Evolutionary conservation across 2,888 invertebrate species (phyloP).

Genomic region (Morpho achilles): DNA sequence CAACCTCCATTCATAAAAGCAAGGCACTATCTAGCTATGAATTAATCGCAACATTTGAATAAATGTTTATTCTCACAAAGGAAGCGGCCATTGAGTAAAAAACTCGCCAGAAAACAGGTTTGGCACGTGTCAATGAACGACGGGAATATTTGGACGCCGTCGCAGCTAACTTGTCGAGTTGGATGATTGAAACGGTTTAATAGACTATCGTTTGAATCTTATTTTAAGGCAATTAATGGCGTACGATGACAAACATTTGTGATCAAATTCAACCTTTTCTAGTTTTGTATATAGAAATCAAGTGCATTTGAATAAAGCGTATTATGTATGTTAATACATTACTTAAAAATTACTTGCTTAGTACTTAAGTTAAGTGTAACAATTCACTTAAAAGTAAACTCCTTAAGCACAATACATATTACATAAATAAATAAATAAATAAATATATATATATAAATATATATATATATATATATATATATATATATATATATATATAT

Average conservation of each 20-base stretch:
- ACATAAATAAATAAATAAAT: too few species aligned
- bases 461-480: too few species aligned
- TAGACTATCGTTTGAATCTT: constrained; percentile 57
- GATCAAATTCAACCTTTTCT: constrained; percentile 5
- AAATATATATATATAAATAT: too few species aligned
- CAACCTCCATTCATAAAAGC: constrained; percentile 74
- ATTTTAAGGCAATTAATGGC: constrained; percentile 49
- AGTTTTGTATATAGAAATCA: constrained; percentile 5
- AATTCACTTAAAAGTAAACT: too few species aligned
- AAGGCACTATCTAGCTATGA: constrained; percentile 74
- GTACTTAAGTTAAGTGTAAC: too few species aligned
- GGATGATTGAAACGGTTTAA: constrained; percentile 70
- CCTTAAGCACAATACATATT: too few species aligned
- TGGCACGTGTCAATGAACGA: constrained; percentile 78
- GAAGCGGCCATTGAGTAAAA: constrained; percentile 77
- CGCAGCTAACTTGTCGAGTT: constrained; percentile 50
- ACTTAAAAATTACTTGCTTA: too few species aligned
- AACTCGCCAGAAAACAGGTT: constrained; percentile 73
- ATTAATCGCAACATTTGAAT: constrained; percentile 80
- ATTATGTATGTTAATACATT: too few species aligned
- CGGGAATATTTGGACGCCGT: constrained; percentile 69
- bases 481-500: too few species aligned
- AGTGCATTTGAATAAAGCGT: background rate
- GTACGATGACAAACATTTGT: constrained; percentile 17
- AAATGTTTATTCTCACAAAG: constrained; percentile 74